These are phyloP conservation scores for Pseudolycoriella hygida DNA, from an alignment of 2,888 invertebrate species.

Conservation along the genomic window DNA sequence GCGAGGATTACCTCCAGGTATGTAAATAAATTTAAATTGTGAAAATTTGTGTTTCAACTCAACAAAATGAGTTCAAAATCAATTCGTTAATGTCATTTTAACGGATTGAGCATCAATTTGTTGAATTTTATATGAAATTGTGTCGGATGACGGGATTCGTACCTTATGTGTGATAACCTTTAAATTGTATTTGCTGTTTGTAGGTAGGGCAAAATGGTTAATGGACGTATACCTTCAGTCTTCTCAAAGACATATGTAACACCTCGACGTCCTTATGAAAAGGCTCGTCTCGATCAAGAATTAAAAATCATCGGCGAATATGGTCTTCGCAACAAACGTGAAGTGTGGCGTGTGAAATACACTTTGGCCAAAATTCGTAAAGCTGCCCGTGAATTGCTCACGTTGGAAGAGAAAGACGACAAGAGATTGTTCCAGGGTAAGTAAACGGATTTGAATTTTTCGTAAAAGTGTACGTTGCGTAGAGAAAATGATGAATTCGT, in stretches of 20 bases:
- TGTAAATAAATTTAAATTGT: no score
- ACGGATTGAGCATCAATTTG: no score
- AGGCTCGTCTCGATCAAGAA: slow-evolving; percentile 98
- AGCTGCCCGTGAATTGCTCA: slow-evolving; percentile 96
- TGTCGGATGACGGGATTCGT: no score
- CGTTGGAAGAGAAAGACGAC: slow-evolving; percentile 94
- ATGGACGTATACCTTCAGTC: slow-evolving; percentile 82
- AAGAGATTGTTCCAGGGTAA: slow-evolving; percentile 95
- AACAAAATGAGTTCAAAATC: no score
- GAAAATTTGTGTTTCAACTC: no score
- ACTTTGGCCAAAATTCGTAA: slow-evolving; percentile 97
- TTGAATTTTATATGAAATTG: no score
- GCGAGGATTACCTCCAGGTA: no score
- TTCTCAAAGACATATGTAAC: slow-evolving; percentile 97
- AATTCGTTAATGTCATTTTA: no score
- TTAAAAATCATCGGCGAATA: slow-evolving; percentile 98
- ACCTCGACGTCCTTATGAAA: slow-evolving; percentile 97
- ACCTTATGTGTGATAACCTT: no score
- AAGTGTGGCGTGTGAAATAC: slow-evolving; percentile 99
- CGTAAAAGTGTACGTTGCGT: no score
- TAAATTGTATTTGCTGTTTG: background rate
- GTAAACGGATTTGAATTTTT: slow-evolving; percentile 7
- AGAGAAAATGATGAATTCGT: slow-evolving; percentile 6
- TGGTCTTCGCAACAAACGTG: slow-evolving; percentile 97
- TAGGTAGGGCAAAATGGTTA: slow-evolving; percentile 54